Base-by-base conservation (phyloP, 2,797 vertebrate genomes). In the Spinus olivaceus region DNA sequence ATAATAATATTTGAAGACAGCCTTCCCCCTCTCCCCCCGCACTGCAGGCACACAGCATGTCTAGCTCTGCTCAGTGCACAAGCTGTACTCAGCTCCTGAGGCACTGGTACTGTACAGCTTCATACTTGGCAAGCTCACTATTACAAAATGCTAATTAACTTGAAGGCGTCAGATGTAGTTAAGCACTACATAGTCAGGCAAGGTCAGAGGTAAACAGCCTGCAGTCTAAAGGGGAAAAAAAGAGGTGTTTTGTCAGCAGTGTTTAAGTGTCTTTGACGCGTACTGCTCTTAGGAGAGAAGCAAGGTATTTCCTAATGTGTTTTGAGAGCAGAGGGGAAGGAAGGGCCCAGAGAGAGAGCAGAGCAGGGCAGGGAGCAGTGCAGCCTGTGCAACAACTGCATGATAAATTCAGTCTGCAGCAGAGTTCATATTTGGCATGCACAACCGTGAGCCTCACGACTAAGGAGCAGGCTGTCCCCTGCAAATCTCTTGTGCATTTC, bases 121-220 rank as follows among this genome's bases (percentile, higher is more conserved):
- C 60, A 25, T 27, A 60, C 49, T 94, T 91, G 95, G 89, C 92
- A 96, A 90, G 63, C 63, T 90, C 70, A 27, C 49, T 57, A 42
- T 82, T 93, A 90, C 61, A 84, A 92, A 86, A 84, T 73, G 63
- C 56, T 94, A 88, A 95, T 96, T 92, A 92, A 95, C 91, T 88
- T 77, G 72, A 86, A 93, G 85, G 70, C 5, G 53, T 84, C 91
- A 94, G 63, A 64, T 81, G 89, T 85, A 82, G 76, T 92, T 93
- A 91, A 90, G 66, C 56, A 6, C 53, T 50, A 17, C 20, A 51
- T 6, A 67, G 81, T 70, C 65, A 64, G 47, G 56, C 57, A 95
- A 88, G 77, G 85, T 90, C 59, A 49, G 56, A 81, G 81, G 84
- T 60, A 91, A 96, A 74, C 53, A 85, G 54, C 46, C 59, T 78